Base-by-base conservation (phyloP, 2,888 invertebrate genomes). In the Lagria hirta region DNA sequence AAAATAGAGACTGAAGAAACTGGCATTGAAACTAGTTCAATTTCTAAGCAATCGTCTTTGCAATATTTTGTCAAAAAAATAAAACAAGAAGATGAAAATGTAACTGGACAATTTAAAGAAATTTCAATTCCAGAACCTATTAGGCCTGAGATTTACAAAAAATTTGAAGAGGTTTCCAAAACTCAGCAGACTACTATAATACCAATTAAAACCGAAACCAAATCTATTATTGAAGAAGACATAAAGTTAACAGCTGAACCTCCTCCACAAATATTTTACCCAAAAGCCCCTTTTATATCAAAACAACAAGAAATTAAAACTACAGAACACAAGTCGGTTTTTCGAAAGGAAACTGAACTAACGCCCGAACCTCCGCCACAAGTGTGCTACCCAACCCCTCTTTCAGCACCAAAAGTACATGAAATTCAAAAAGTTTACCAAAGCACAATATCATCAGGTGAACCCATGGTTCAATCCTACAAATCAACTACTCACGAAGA, bases 41-140 rank as follows among this genome's bases (percentile, higher is more conserved):
- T 83, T 47, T 76, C 80, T 3, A 83, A 79, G 54, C 76, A 81
- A 50, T 79, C 80, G 36, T 83, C 84, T 1, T 70, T 82, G 28
- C 81, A 81, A 56, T 84, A 79, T 62, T 84, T 84, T 57, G 81
- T 82, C 44, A 79, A 77, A 8, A 79, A 82, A 64, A 78, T 83
- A 23, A 77, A 77, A 55, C 75, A 75, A 48, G 65, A 61, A 18
- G 76, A 75, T 21, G 62, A 67, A 7, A 60, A 68, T 15, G 61
- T 65, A n/a, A 73, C 64, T 24, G 70, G 69, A 49, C 13, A 13
- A n/a, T 68, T 66, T 18, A 74, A 74, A 50, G 65, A 68, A 48
- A 48, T 55, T 11, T 57, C 58, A 6, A 61, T 57, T 50, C 64
- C 62, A n/a, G 61, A 61, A 29, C 66, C 60, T 5, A 62, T 69